Percentiles rank a stretch among this genome's conserved stretches.
Conservation (phyloP, 1,140 invertebrate genomes). For the Zaprionus davidi region DNA sequence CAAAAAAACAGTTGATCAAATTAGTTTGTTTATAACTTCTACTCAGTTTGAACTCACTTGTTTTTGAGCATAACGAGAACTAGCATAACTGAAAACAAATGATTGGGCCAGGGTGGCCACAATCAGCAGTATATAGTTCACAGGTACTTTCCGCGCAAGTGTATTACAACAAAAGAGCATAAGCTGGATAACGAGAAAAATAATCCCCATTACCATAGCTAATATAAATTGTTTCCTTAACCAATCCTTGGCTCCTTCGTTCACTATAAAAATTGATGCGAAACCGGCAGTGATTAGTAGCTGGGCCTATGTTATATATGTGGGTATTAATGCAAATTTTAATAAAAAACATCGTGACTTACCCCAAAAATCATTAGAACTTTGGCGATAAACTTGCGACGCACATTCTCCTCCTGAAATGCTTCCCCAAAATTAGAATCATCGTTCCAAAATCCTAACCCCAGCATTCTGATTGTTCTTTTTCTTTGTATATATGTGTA, state of each 20-base stretch:
- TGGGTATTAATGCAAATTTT: neutral
- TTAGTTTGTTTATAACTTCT: neutral
- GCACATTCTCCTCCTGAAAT: neutral
- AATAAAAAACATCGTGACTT: neutral
- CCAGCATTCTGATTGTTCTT: neutral
- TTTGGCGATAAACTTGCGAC: neutral
- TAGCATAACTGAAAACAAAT: neutral
- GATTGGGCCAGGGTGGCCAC: neutral
- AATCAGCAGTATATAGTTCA: neutral
- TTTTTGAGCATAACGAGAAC: neutral
- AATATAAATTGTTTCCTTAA: neutral
- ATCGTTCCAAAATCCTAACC: neutral
- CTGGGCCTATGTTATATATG: neutral
- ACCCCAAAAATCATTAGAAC: neutral
- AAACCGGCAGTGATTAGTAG: neutral
- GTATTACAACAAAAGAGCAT: neutral
- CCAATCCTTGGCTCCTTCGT: neutral
- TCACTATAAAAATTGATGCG: neutral
- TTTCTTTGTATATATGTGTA: too few species aligned
- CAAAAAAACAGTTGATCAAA: neutral
- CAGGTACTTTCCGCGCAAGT: neutral
- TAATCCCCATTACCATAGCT: accelerated
- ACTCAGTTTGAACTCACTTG: neutral
- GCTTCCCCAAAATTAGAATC: neutral
- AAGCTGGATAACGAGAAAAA: neutral